phyloP scores from a whole-genome alignment of 2,888 invertebrate genomes.

The Phengaris arion region DNA sequence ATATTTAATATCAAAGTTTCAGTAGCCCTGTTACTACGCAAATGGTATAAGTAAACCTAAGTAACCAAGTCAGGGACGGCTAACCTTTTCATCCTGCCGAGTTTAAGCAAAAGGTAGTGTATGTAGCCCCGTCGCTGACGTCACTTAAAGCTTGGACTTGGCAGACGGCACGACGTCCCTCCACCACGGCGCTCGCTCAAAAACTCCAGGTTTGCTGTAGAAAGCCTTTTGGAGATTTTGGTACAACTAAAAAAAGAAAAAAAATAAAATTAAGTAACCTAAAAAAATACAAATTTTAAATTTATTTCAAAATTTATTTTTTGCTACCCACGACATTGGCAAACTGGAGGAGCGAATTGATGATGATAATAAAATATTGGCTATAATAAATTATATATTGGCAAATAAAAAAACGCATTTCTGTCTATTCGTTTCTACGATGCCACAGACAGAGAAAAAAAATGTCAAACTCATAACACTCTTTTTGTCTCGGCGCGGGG shows the following conservation, averaged over 20 bases:
- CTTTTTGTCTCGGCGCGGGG: no score
- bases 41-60: neutral
- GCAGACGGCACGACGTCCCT: constrained; percentile 54
- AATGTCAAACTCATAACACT: no score
- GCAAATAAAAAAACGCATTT: no score
- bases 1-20: neutral
- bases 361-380: neutral
- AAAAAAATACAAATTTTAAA: neutral
- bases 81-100: neutral
- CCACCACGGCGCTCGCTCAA: constrained; percentile 88
- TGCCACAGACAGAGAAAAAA: no score
- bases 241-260: constrained; percentile 77
- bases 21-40: neutral
- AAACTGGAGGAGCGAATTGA: no score
- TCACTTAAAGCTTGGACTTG: constrained; percentile 57
- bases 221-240: constrained; percentile 86
- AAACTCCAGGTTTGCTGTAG: constrained; percentile 83
- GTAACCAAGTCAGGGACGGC: neutral
- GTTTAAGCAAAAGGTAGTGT: neutral
- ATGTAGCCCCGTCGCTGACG: neutral
- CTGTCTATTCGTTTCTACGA: no score
- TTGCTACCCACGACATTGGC: no score
- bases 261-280: constrained; percentile 19
- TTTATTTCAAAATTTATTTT: no score
- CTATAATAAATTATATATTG: no score